Conservation (phyloP, 2,888 invertebrate species). For the Meganola albula region DNA sequence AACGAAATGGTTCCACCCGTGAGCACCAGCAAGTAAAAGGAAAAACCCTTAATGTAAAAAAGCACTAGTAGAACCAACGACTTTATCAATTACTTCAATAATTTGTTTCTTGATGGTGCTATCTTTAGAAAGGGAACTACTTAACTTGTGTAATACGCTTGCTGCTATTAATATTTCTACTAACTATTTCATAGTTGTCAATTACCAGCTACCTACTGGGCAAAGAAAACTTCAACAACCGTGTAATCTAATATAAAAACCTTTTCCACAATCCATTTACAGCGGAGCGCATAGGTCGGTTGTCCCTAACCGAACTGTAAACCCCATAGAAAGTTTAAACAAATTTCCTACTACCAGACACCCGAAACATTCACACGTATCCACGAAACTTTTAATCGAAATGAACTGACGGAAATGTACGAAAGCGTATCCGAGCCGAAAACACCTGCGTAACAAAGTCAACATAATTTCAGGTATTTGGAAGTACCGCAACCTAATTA, state of each 20-base stretch:
- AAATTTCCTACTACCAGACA: conserved; percentile 25
- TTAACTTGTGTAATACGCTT: no score
- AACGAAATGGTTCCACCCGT: no score
- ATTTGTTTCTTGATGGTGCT: no score
- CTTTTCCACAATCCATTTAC: neutral
- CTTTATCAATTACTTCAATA: no score
- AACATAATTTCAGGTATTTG: conserved; percentile 14
- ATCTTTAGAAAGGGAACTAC: no score
- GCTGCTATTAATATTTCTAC: no score
- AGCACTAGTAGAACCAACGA: no score
- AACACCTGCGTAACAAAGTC: conserved; percentile 32
- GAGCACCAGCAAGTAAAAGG: no score
- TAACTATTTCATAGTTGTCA: no score
- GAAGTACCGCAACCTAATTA: conserved; percentile 17
- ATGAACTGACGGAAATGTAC: conserved; percentile 35
- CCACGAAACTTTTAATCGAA: conserved; percentile 55
- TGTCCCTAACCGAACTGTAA: neutral
- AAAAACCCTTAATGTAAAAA: no score
- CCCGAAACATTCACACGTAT: conserved; percentile 26
- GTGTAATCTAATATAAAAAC: neutral
- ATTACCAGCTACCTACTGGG: no score
- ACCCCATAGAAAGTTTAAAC: conserved; percentile 19
- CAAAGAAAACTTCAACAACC: neutral
- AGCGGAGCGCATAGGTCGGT: neutral
- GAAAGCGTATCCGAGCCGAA: conserved; percentile 23